phyloP scores from a whole-genome alignment of 1,140 invertebrate species.

The Drosophila melanogaster region DNA sequence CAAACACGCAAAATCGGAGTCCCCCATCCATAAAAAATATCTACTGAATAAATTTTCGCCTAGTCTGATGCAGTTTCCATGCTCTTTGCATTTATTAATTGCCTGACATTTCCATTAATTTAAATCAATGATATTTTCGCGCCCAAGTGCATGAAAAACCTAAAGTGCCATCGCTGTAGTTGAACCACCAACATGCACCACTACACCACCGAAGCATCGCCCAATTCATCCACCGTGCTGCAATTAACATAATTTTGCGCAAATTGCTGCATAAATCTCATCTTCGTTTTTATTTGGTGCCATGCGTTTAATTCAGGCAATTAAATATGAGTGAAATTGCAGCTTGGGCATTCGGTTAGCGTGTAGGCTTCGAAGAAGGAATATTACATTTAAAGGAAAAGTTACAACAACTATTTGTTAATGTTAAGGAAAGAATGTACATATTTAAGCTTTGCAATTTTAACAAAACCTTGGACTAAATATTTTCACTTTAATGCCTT shows the following conservation, averaged over 20 bases:
- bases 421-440: no score
- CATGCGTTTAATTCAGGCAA: conserved; percentile 65
- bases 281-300: conserved; percentile 74
- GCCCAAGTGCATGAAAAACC: conserved; percentile 50
- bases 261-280: conserved; percentile 80
- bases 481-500: no score
- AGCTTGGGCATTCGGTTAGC: conserved; percentile 39
- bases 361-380: conserved; percentile 21
- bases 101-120: conserved; percentile 84
- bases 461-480: no score
- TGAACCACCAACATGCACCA: conserved; percentile 1
- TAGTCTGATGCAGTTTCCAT: conserved; percentile 43
- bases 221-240: conserved; percentile 2
- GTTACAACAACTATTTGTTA: neutral
- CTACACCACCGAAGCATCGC: conserved; percentile 7
- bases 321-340: conserved; percentile 72
- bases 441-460: no score
- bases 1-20: neutral
- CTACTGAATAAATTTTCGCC: conserved; percentile 1
- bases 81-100: conserved; percentile 84
- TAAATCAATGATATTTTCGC: conserved; percentile 81
- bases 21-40: neutral
- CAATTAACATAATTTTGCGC: conserved; percentile 79
- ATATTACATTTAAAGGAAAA: neutral
- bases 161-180: conserved; percentile 24